phyloP scores from a whole-genome alignment of 2,113 vertebrate genomes.

The Perca schrenkii region DNA sequence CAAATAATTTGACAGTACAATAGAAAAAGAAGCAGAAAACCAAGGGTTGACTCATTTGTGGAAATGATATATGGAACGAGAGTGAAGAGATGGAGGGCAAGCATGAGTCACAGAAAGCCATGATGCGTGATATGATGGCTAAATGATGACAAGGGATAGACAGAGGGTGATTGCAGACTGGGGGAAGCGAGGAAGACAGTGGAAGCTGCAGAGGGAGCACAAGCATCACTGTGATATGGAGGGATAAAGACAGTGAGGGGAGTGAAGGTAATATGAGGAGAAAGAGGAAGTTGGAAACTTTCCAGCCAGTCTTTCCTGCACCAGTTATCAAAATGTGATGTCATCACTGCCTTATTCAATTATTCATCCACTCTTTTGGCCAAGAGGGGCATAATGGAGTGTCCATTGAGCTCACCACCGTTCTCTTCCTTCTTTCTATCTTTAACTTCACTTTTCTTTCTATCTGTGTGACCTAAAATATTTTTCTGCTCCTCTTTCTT shows the following conservation, averaged over 20 bases:
- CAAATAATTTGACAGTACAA: slow-evolving; percentile 23
- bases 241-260: slow-evolving; percentile 14
- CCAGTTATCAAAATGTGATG: slow-evolving; percentile 71
- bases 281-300: slow-evolving; percentile 61
- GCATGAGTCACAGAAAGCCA: slow-evolving; percentile 59
- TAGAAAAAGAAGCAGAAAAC: slow-evolving; percentile 23
- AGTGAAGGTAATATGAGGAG: slow-evolving; percentile 59
- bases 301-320: slow-evolving; percentile 64
- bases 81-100: slow-evolving; percentile 44
- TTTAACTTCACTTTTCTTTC: slow-evolving; percentile 7
- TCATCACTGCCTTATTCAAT: slow-evolving; percentile 82
- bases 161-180: slow-evolving; percentile 30
- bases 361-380: slow-evolving; percentile 79
- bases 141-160: slow-evolving; percentile 33
- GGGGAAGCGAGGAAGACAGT: slow-evolving; percentile 2
- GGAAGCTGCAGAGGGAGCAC: slow-evolving; percentile 20
- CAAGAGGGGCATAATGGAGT: slow-evolving; percentile 52
- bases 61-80: slow-evolving; percentile 31
- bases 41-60: slow-evolving; percentile 43
- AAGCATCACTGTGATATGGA: slow-evolving; percentile 35
- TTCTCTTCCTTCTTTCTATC: slow-evolving; percentile 29
- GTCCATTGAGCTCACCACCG: slow-evolving; percentile 28
- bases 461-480: neutral
- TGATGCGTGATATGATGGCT: slow-evolving; percentile 49
- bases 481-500: neutral